Conservation (phyloP, 1,140 invertebrate genomes). For the Tetragonula clypearis region DNA sequence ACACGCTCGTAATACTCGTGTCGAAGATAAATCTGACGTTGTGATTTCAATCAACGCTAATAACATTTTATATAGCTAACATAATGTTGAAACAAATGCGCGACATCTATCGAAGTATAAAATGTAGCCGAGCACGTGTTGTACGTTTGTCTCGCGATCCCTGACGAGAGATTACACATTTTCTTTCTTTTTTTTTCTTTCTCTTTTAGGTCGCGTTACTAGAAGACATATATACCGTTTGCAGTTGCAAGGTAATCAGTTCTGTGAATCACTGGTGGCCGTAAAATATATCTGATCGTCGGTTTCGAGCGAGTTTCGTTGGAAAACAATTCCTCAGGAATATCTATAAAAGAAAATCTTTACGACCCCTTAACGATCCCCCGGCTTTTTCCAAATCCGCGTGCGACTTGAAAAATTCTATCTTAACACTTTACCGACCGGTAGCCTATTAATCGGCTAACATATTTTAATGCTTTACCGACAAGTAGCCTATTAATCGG, state of each 20-base stretch:
- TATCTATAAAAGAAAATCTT: conserved; percentile 41
- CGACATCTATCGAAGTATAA: conserved; percentile 24
- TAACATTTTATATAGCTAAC: neutral
- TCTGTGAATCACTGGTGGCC: conserved; percentile 49
- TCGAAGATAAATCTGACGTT: neutral
- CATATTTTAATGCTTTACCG: no score
- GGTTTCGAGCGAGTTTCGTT: conserved; percentile 11
- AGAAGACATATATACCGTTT: conserved; percentile 49
- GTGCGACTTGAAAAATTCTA: neutral
- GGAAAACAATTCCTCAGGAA: conserved; percentile 43
- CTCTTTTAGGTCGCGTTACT: conserved; percentile 63
- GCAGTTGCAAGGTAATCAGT: conserved; percentile 64
- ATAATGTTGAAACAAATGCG: neutral
- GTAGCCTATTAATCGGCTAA: no score
- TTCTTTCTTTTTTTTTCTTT: neutral
- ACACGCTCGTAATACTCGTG: neutral
- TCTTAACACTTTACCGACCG: neutral
- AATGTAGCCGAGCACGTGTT: neutral
- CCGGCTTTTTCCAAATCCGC: neutral
- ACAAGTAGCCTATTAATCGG: no score
- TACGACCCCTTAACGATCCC: conserved; percentile 52
- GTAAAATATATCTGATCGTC: conserved; percentile 63
- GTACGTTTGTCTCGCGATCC: conserved; percentile 35
- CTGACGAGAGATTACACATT: conserved; percentile 27
- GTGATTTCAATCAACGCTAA: neutral